phyloP scores from a whole-genome alignment of 2,113 vertebrate genomes.

The Toxostoma redivivum region DNA sequence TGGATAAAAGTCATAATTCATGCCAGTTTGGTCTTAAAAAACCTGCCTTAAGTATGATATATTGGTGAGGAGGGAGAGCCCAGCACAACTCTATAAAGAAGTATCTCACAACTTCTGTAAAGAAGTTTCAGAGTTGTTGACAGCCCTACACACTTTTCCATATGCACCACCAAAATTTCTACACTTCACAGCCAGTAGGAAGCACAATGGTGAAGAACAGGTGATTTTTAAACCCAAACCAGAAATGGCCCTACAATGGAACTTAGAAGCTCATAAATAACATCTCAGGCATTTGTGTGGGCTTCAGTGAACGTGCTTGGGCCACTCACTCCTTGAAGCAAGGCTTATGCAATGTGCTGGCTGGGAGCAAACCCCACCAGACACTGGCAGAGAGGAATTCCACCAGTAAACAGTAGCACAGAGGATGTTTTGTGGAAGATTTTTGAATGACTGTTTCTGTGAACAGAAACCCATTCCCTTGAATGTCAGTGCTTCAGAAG shows the following conservation, averaged over 20 bases:
- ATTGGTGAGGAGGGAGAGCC: background rate
- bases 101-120: background rate
- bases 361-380: background rate
- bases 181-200: background rate
- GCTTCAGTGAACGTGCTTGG: background rate
- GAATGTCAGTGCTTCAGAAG: background rate
- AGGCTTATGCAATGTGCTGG: background rate
- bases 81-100: background rate
- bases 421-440: background rate
- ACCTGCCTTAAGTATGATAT: background rate
- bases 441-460: conserved; percentile 8
- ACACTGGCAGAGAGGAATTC: conserved; percentile 2
- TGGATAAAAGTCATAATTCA: background rate
- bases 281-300: background rate
- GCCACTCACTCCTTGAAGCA: background rate
- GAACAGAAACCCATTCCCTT: background rate
- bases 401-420: background rate
- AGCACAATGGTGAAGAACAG: background rate
- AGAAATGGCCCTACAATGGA: background rate
- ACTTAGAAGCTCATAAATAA: background rate
- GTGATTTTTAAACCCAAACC: background rate
- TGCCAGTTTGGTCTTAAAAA: background rate
- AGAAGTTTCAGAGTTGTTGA: background rate
- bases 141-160: background rate
- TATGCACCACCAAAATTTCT: background rate